Conservation (phyloP, 1,140 invertebrate genomes). For the Lethocerus indicus region DNA sequence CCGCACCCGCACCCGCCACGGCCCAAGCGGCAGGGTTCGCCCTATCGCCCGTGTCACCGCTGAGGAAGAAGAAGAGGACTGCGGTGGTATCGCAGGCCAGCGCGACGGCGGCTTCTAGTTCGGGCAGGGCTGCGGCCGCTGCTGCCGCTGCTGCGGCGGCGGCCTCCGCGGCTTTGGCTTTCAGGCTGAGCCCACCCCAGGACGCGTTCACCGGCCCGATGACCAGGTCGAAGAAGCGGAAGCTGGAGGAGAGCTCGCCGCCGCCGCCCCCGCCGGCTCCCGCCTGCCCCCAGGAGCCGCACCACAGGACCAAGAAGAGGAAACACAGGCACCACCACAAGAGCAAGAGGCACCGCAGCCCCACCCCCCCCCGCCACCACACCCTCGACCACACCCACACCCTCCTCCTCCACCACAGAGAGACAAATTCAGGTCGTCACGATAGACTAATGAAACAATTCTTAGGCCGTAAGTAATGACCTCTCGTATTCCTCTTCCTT, state of each 20-base stretch:
- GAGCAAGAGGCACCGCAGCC: constrained; percentile 4
- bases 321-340: constrained; percentile 11
- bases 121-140: not conserved
- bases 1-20: not conserved
- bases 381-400: not conserved
- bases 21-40: not conserved
- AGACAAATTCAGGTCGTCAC: not conserved
- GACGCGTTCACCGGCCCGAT: constrained; percentile 13
- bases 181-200: too few species aligned
- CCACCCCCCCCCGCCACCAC: constrained; percentile 2
- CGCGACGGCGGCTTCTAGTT: not conserved
- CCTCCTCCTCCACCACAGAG: not conserved
- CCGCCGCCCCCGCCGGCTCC: not conserved
- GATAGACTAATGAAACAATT: constrained; percentile 1
- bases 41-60: constrained; percentile 5
- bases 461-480: constrained; percentile 1
- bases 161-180: too few species aligned
- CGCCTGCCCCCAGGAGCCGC: constrained; percentile 1
- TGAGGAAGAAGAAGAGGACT: not conserved
- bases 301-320: too few species aligned
- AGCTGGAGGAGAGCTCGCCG: constrained; percentile 12
- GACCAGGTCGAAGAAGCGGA: constrained; percentile 16
- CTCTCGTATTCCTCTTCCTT: constrained; percentile 1
- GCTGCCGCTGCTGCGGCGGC: not conserved
- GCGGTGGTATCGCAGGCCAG: not conserved